Conservation (phyloP, 2,113 vertebrate species). For the Grus americana region DNA sequence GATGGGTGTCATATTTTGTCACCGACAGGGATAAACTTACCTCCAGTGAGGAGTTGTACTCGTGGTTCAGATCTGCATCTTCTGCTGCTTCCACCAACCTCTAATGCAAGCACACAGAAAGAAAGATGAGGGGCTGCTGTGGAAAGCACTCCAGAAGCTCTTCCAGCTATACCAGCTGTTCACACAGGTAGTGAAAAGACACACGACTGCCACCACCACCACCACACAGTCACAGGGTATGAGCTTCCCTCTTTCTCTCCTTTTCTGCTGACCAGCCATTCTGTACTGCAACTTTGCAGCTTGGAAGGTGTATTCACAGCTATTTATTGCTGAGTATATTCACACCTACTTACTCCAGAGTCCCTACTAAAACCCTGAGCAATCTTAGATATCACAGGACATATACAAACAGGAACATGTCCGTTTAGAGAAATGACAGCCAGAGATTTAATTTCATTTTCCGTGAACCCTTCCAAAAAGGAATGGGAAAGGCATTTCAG, state of each 20-base stretch:
- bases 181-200: background rate
- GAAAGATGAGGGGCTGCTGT: background rate
- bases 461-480: background rate
- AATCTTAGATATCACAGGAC: background rate
- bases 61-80: constrained; percentile 90
- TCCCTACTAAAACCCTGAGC: background rate
- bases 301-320: background rate
- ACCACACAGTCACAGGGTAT: background rate
- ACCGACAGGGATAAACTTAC: constrained; percentile 66
- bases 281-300: background rate
- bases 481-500: constrained; percentile 21
- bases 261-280: background rate
- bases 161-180: background rate
- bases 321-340: background rate
- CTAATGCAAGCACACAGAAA: constrained; percentile 65
- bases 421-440: background rate
- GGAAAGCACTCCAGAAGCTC: background rate
- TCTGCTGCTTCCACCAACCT: constrained; percentile 90
- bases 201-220: background rate
- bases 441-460: constrained; percentile 23
- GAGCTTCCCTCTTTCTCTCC: background rate
- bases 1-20: background rate
- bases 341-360: background rate
- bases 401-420: background rate
- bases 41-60: constrained; percentile 88